These are phyloP conservation scores for Protobothrops flavoviridis DNA, from an alignment of 2,113 vertebrate genomes.

Conservation along the genomic window DNA sequence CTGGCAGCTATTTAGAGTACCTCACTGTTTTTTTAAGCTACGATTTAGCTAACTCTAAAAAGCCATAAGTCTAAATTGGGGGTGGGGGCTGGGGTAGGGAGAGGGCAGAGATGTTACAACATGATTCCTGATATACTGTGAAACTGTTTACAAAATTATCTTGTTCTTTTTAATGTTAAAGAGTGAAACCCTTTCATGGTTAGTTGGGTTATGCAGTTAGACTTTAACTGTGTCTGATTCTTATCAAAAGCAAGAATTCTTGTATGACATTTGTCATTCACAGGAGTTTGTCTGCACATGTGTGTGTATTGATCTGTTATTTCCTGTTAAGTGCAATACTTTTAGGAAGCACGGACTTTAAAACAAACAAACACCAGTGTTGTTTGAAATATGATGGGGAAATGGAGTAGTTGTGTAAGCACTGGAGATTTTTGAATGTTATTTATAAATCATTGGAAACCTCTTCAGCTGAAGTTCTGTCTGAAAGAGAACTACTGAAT, in stretches of 20 bases:
- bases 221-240: conserved; percentile 47
- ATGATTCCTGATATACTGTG: conserved; percentile 64
- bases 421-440: conserved; percentile 24
- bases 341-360: conserved; percentile 20
- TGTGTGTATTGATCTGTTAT: conserved; percentile 1
- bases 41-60: conserved; percentile 66
- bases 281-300: background rate
- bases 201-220: conserved; percentile 17
- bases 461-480: conserved; percentile 9
- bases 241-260: conserved; percentile 18
- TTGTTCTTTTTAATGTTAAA: conserved; percentile 3
- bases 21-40: conserved; percentile 58
- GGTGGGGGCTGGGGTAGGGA: background rate
- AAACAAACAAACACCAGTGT: background rate
- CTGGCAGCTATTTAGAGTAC: conserved; percentile 65
- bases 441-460: conserved; percentile 1
- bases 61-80: conserved; percentile 74
- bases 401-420: conserved; percentile 40
- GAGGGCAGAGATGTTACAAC: conserved; percentile 46
- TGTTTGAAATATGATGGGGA: background rate
- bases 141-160: conserved; percentile 68
- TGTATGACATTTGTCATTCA: background rate
- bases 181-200: conserved; percentile 27
- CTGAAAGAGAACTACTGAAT: conserved; percentile 12
- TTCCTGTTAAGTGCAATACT: conserved; percentile 31